Conservation (phyloP, 2,888 invertebrate species). For the Stenodema calcarata region DNA sequence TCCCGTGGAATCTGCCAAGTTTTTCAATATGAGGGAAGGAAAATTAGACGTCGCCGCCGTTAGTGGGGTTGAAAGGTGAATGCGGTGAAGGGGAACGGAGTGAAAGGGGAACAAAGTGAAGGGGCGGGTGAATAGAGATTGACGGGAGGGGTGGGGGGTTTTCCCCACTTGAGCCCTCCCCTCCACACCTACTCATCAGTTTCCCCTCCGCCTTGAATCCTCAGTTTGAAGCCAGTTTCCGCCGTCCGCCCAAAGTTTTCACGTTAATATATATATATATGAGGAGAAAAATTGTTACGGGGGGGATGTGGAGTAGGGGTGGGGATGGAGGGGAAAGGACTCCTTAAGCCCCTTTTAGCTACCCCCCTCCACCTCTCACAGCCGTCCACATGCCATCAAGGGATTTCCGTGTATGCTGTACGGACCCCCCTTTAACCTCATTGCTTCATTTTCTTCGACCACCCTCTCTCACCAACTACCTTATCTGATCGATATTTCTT, state of each 20-base stretch:
- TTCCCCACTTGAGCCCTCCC: background rate
- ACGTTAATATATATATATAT: slow-evolving; percentile 41
- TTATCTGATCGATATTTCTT: slow-evolving; percentile 18
- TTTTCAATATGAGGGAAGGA: slow-evolving; percentile 42
- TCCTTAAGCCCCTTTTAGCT: slow-evolving; percentile 21
- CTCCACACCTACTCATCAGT: background rate
- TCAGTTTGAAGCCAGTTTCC: background rate
- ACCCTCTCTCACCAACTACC: background rate
- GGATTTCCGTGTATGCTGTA: slow-evolving; percentile 4
- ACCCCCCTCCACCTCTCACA: background rate
- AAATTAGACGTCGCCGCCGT: slow-evolving; percentile 35
- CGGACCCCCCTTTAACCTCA: background rate
- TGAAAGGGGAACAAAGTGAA: background rate
- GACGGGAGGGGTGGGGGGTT: background rate
- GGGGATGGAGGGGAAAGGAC: background rate
- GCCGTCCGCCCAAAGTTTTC: background rate
- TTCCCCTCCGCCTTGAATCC: background rate
- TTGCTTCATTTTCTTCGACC: background rate
- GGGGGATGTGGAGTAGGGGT: background rate
- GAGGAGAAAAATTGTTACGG: background rate
- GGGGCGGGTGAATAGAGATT: background rate
- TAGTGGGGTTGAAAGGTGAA: background rate
- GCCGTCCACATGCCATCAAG: background rate
- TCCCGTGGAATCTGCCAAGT: slow-evolving; percentile 39
- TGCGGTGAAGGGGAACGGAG: background rate